phyloP scores from a whole-genome alignment of 2,797 vertebrate genomes.

The Dryobates pubescens region DNA sequence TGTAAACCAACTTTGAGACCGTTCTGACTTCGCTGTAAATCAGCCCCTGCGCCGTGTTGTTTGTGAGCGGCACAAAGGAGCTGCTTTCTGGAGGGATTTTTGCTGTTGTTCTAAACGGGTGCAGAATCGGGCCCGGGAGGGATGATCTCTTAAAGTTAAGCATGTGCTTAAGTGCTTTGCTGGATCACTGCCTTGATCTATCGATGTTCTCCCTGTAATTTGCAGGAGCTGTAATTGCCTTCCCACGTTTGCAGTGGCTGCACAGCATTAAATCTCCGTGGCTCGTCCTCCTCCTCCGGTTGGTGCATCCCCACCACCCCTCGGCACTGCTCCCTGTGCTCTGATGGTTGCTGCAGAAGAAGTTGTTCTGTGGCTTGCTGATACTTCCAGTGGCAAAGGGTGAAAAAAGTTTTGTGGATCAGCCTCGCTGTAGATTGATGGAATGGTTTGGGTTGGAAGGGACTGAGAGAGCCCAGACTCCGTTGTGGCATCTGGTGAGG shows the following conservation, averaged over 20 bases:
- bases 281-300: background rate
- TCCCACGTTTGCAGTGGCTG: background rate
- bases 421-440: background rate
- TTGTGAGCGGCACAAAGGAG: background rate
- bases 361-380: background rate
- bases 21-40: background rate
- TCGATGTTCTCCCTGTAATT: background rate
- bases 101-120: background rate
- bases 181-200: slow-evolving; percentile 51
- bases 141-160: background rate
- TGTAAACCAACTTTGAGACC: background rate
- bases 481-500: background rate
- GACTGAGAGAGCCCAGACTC: too few relatives aligned
- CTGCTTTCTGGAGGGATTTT: background rate
- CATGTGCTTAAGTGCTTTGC: slow-evolving; percentile 31
- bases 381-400: background rate
- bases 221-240: slow-evolving; percentile 42
- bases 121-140: background rate
- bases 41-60: fast-evolving
- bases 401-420: background rate
- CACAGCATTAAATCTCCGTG: background rate
- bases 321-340: background rate
- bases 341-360: background rate
- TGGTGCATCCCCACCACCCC: background rate
- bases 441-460: too few relatives aligned